Evolutionary conservation across 2,888 invertebrate species (phyloP).

Genomic region (Baronia brevicornis): DNA sequence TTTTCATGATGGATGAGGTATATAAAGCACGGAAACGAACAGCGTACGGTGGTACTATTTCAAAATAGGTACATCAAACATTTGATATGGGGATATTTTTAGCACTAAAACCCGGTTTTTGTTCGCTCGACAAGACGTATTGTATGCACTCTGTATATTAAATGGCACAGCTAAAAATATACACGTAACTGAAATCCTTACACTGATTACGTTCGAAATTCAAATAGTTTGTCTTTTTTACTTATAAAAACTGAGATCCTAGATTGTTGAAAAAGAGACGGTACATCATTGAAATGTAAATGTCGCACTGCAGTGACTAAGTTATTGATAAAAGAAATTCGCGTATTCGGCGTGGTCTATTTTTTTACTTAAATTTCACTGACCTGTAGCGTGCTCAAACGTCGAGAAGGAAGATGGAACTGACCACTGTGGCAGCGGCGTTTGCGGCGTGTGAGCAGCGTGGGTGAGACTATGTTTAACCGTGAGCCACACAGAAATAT

Average conservation of each 20-base stretch:
- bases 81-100: conserved; percentile 72
- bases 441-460: conserved; percentile 41
- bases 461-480: conserved; percentile 71
- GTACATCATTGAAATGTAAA: conserved; percentile 17
- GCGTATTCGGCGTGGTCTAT: conserved; percentile 30
- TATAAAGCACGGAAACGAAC: conserved; percentile 25
- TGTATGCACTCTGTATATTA: conserved; percentile 60
- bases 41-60: conserved; percentile 46
- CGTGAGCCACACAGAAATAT: conserved; percentile 71
- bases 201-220: conserved; percentile 11
- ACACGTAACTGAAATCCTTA: conserved; percentile 37
- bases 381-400: conserved; percentile 64
- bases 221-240: conserved; percentile 9
- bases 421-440: conserved; percentile 42
- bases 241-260: conserved; percentile 18
- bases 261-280: conserved; percentile 19
- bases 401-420: conserved; percentile 60
- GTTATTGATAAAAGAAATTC: conserved; percentile 30
- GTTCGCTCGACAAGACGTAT: conserved; percentile 51
- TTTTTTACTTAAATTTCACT: conserved; percentile 36
- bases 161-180: conserved; percentile 55
- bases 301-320: conserved; percentile 42
- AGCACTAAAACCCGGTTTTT: conserved; percentile 71
- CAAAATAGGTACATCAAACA: conserved; percentile 72
- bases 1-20: conserved; percentile 24